Evolutionary conservation across 2,797 vertebrate species (phyloP), one percentile per base, ranked within the genome.

Genomic region (Sitta carolinensis): DNA sequence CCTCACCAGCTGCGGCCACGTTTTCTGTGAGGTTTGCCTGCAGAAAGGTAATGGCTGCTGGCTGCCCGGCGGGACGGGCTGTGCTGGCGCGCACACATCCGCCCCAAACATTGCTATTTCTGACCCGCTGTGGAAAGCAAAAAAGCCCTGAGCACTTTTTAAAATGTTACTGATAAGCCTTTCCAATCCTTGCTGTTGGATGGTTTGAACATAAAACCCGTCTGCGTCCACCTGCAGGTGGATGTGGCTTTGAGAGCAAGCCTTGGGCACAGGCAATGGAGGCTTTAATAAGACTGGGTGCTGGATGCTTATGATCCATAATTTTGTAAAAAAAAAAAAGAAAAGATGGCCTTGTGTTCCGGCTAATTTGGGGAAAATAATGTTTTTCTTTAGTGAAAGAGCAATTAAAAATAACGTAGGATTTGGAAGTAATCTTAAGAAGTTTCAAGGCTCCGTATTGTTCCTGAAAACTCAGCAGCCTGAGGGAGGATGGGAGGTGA

Each of bases 1-100:
- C 32, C 93, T 99, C 45, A 99, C 98, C 27, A 98, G 72, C 91
- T 99, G 99, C 2, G 99, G 99, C 6, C 99, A 99, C 77, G 89
- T 99, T 61, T 74, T 99, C 88, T 99, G 99, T 34, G 98, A 97
- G 16, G 23, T 73, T 26, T 99, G 99, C 91, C 98, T 98, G 75
- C 95, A 96, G 79, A 98, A 98, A 99, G 99, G 99, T 99, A 98
- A 95, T 63, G 70, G 68, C 66, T 51, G 62, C 64, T 9, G 69
- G 11, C 62, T 26, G 57, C 66, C 84, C 48, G 34, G 48, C 17
- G 8, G 16, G 34, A 22, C 36, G 26, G 47, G 40, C 34, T 10
- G 54, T 10, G 74, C 48, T 5, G n/a, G 10, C 0, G 2, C 3
- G 23, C 8, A 2, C 55, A 0, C 2, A 0, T 17, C 26, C 30